These are phyloP conservation scores for Paratilapia polleni DNA, from an alignment of 2,113 vertebrate species.

Conservation along the genomic window DNA sequence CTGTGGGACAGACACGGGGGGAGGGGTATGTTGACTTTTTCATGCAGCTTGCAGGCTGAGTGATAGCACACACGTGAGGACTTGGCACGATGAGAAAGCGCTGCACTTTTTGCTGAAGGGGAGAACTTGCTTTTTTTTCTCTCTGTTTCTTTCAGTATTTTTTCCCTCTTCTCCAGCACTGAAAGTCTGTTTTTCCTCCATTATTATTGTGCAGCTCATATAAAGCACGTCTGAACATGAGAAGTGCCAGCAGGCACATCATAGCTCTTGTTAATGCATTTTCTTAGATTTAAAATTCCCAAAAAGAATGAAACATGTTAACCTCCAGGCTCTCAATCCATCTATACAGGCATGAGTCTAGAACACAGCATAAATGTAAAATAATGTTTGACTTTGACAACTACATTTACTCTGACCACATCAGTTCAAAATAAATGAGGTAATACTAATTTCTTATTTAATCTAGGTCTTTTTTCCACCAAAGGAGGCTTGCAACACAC, in stretches of 20 bases:
- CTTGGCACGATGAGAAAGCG: constrained; percentile 56
- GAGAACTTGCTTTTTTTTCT: constrained; percentile 10
- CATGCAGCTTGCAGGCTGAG: constrained; percentile 36
- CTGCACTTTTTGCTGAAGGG: constrained; percentile 10
- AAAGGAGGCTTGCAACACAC: constrained; percentile 25
- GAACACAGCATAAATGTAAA: background rate
- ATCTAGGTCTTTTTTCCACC: constrained; percentile 3
- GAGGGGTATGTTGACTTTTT: constrained; percentile 33
- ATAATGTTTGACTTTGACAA: background rate
- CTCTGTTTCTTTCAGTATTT: background rate
- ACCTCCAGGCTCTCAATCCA: background rate
- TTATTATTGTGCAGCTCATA: background rate
- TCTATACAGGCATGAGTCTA: background rate
- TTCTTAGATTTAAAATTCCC: background rate
- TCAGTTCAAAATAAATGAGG: constrained; percentile 19
- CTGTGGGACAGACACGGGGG: constrained; percentile 5
- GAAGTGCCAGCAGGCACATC: background rate
- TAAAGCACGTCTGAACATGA: constrained; percentile 33
- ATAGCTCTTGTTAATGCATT: background rate
- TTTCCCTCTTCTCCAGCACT: background rate
- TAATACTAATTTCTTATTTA: constrained; percentile 23
- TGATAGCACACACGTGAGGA: constrained; percentile 62
- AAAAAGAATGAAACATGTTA: background rate
- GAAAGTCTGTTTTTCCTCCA: background rate
- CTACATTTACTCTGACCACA: constrained; percentile 4